Evolutionary conservation across 2,113 vertebrate genomes (phyloP).

Genomic region (Plectropomus leopardus): DNA sequence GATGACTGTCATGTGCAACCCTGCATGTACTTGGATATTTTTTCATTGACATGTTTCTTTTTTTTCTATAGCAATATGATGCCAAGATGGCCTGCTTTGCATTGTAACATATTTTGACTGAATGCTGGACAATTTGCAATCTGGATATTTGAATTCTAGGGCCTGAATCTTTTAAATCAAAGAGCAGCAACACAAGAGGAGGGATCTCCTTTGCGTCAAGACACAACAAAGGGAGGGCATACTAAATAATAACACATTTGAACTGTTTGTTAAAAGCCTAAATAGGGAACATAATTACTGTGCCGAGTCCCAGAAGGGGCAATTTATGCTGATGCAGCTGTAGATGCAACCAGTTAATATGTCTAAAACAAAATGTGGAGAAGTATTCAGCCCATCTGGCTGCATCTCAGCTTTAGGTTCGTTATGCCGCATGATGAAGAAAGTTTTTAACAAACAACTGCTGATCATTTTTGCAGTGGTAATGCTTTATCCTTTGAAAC

Average conservation of each 20-base stretch:
- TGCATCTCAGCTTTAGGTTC: background rate
- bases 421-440: background rate
- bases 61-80: background rate
- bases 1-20: constrained; percentile 13
- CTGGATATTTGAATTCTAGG: background rate
- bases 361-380: background rate
- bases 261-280: background rate
- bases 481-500: background rate
- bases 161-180: background rate
- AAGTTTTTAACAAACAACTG: background rate
- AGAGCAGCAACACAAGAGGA: background rate
- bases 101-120: background rate
- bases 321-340: background rate
- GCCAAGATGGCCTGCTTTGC: background rate
- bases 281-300: background rate
- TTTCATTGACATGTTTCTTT: background rate
- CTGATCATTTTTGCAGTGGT: background rate
- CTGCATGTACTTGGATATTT: constrained; percentile 2
- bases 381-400: background rate
- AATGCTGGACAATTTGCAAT: background rate
- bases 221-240: background rate
- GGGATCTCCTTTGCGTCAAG: background rate
- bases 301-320: background rate
- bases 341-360: background rate
- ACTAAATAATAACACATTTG: constrained; percentile 3